Base-by-base conservation (phyloP, 1,140 invertebrate genomes). In the Palaemon carinicauda region DNA sequence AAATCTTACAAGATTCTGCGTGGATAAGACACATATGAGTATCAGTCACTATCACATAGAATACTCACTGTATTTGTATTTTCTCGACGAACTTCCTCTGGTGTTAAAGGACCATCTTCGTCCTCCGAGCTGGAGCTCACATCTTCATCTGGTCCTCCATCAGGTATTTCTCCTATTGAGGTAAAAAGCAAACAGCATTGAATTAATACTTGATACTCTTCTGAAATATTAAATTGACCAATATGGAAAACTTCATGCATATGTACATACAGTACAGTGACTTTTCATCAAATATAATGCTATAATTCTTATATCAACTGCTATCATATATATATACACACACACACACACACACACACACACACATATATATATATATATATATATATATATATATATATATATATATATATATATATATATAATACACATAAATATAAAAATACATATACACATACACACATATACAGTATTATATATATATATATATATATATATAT, bases 81-180 rank as follows among this genome's bases (percentile, higher is more conserved):
- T 50, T 82, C 56, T 41, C 78, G 73, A 41, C 88, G 87, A 51
- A 90, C 90, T 51, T 90, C 90, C 56, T 91, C 90, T 51, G 90
- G 69, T 56, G 88, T 84, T 91, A 53, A 90, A 73, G 90, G 89
- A 56, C 92, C 92, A 89, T 93, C 92, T 51, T 93, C 93, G 41
- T 90, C 89, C 2, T 91, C 91, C n/a, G 91, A 91, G 87, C 93
- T 93, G 71, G 92, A 87, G 41, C 79, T 88, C 89, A 93, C 92
- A 5, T 92, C 93, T 81, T 94, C 94, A 24, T 93, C 93, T 0
- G 93, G 93, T 17, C 92, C 93, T 80, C 94, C 93, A 33, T 94
- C 94, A 89, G 96, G 80, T 87, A 87, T 82, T 33, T 87, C 88
- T 53, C 77, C 82, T 87, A 78, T 29, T 27, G 27, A n/a, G 24